A percentile compares a stretch with the other conserved stretches of the same genome.
These are phyloP conservation scores for Marmota flaviventris DNA, from an alignment of 2,113 vertebrate genomes.

Conservation along the genomic window DNA sequence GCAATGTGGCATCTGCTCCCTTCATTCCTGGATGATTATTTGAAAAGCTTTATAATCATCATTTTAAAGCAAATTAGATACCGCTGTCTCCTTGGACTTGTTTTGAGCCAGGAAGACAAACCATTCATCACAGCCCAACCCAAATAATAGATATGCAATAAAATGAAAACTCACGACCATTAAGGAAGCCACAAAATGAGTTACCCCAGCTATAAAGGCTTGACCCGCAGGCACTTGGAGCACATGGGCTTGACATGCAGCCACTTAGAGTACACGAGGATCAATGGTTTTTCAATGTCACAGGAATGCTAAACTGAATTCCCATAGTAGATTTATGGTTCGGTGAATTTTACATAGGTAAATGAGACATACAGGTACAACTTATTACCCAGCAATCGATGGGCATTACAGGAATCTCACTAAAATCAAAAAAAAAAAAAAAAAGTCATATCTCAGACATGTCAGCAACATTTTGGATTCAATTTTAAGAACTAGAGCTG, in stretches of 20 bases:
- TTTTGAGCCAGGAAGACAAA: conserved; percentile 70
- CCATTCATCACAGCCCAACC: conserved; percentile 77
- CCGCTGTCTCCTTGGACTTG: conserved; percentile 72
- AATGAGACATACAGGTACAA: conserved; percentile 75
- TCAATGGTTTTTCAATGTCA: conserved; percentile 85
- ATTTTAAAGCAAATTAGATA: conserved; percentile 77
- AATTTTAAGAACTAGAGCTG: conserved; percentile 28
- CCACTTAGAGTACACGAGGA: conserved; percentile 65
- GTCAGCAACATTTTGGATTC: conserved; percentile 52
- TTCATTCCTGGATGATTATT: conserved; percentile 29
- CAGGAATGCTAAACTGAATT: conserved; percentile 57
- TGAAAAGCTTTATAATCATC: conserved; percentile 68
- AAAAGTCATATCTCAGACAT: not conserved
- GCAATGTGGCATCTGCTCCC: not conserved
- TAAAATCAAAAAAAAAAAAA: conserved; percentile 22
- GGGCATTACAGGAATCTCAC: conserved; percentile 61
- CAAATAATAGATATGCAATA: conserved; percentile 81
- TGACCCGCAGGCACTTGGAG: conserved; percentile 56
- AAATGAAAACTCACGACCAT: conserved; percentile 80
- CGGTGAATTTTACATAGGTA: conserved; percentile 82
- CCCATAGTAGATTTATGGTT: conserved; percentile 66
- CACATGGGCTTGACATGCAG: not conserved
- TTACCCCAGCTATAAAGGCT: conserved; percentile 80
- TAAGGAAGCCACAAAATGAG: conserved; percentile 80
- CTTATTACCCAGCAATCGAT: conserved; percentile 74